These are phyloP conservation scores for Triplophysa rosa DNA, from an alignment of 2,113 vertebrate species.

Conservation along the genomic window DNA sequence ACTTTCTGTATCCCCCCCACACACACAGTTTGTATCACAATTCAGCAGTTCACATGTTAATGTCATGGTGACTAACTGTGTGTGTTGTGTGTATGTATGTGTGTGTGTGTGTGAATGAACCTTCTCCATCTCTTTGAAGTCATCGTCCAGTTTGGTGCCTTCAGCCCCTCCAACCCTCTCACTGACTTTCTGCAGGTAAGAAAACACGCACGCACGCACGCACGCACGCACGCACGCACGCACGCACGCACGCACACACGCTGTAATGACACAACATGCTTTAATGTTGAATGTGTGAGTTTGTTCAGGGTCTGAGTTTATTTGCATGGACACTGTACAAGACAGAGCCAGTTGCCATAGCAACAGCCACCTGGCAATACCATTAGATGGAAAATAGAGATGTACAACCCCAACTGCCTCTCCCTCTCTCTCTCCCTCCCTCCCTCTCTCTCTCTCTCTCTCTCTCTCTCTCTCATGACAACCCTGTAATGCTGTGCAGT, in stretches of 20 bases:
- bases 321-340: neutral
- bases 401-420: neutral
- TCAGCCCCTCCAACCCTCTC: constrained; percentile 54
- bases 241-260: constrained; percentile 19
- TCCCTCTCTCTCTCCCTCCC: too few species aligned
- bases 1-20: constrained; percentile 41
- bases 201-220: constrained; percentile 24
- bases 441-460: too few species aligned
- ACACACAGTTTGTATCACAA: constrained; percentile 3
- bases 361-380: constrained; percentile 25
- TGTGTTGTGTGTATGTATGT: neutral
- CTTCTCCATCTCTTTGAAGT: constrained; percentile 55
- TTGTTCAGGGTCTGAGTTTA: neutral
- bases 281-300: neutral
- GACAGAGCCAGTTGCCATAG: constrained; percentile 44
- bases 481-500: too few species aligned
- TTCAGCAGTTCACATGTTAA: constrained; percentile 12
- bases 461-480: neutral
- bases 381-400: constrained; percentile 31
- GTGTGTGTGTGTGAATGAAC: neutral
- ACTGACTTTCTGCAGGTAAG: constrained; percentile 44
- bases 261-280: neutral
- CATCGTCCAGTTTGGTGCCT: constrained; percentile 52
- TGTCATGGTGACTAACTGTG: neutral
- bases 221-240: constrained; percentile 31